These are phyloP conservation scores for Anser brachyrhynchus DNA, from an alignment of 2,113 vertebrate species.

Conservation along the genomic window DNA sequence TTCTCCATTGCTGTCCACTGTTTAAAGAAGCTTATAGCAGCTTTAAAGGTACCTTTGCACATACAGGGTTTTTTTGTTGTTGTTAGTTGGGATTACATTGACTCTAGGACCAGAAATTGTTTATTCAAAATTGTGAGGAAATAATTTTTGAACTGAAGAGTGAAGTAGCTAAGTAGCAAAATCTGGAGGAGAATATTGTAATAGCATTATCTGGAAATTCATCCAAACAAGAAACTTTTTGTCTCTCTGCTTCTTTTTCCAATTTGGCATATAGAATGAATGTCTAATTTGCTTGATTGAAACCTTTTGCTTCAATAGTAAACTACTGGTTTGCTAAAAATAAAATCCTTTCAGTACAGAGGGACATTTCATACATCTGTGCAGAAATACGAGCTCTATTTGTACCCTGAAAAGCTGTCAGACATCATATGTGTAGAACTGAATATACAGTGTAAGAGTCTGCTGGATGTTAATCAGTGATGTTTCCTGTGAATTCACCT, in stretches of 20 bases:
- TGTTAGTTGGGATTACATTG: not conserved
- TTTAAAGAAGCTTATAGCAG: not conserved
- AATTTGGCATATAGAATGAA: not conserved
- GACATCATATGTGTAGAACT: not conserved
- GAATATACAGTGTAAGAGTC: not conserved
- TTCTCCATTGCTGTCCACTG: not conserved
- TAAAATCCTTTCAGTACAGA: not conserved
- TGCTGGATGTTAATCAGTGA: not conserved
- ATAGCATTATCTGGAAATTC: not conserved
- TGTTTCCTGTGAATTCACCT: not conserved
- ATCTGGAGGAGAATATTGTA: not conserved
- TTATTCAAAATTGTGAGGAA: not conserved
- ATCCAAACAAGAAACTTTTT: not conserved
- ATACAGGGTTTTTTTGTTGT: not conserved
- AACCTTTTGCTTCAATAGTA: not conserved
- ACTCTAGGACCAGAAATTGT: not conserved
- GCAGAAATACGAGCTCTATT: not conserved
- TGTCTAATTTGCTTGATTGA: not conserved
- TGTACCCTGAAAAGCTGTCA: not conserved
- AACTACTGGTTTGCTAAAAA: constrained; percentile 16
- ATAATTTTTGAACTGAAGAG: not conserved
- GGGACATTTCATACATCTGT: not conserved
- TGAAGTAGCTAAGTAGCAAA: not conserved
- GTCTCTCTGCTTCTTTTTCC: not conserved
- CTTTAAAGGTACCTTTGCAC: not conserved